Percentiles rank a stretch among this genome's conserved stretches.
Evolutionary conservation across 2,797 vertebrate genomes (phyloP).

Genomic region (Tokudaia muenninki): DNA sequence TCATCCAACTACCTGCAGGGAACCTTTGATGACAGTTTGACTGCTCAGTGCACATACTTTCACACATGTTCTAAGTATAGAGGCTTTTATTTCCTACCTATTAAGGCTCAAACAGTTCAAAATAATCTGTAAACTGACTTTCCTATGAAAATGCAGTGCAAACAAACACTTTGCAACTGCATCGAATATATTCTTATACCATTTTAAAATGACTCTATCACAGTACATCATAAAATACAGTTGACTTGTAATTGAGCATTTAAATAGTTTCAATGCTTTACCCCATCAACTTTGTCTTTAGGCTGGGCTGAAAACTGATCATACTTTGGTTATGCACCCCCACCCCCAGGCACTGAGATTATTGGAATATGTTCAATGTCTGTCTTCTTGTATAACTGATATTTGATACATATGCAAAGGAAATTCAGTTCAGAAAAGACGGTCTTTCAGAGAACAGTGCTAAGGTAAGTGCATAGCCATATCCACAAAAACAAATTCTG

Average conservation of each 20-base stretch:
- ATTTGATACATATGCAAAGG: too few species aligned
- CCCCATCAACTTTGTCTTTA: too few species aligned
- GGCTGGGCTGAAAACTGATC: too few species aligned
- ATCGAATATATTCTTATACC: not conserved
- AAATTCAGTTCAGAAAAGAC: too few species aligned
- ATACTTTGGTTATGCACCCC: too few species aligned
- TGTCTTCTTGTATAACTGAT: too few species aligned
- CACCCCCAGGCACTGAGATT: too few species aligned
- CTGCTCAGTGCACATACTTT: not conserved
- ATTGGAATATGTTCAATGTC: too few species aligned
- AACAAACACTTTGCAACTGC: not conserved
- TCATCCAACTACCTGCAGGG: not conserved
- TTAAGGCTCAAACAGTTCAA: slow-evolving; percentile 19
- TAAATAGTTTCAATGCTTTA: slow-evolving; percentile 4
- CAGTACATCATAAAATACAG: not conserved
- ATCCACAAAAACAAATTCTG: too few species aligned
- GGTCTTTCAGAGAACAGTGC: too few species aligned
- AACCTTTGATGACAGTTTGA: slow-evolving; percentile 22
- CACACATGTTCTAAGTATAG: not conserved
- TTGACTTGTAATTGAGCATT: not conserved
- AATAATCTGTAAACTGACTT: slow-evolving; percentile 9
- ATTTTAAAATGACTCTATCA: not conserved
- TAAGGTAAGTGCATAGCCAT: too few species aligned
- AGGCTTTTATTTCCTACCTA: slow-evolving; percentile 14
- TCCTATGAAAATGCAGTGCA: not conserved